A percentile compares a stretch with the other conserved stretches of the same genome.
Evolutionary conservation across 2,113 vertebrate species (phyloP).

Genomic region (Scortum barcoo): DNA sequence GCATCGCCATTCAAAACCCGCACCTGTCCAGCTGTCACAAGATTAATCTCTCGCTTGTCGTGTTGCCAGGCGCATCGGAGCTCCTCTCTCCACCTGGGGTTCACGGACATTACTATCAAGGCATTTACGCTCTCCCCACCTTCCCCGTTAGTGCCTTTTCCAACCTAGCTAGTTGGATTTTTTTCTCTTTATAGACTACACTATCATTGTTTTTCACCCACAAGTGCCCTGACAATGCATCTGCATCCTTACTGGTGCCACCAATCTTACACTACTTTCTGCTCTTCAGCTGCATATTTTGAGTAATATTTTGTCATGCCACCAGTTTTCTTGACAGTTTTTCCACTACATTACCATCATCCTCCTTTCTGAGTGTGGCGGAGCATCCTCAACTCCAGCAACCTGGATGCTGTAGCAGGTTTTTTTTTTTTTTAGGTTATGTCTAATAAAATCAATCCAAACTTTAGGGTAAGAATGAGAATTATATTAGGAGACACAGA

Average conservation of each 20-base stretch:
- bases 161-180: slow-evolving; percentile 14
- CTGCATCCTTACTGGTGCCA: not conserved
- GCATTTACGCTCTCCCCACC: not conserved
- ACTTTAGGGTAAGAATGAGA: slow-evolving; percentile 22
- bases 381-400: slow-evolving; percentile 32
- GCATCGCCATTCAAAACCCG: slow-evolving; percentile 10
- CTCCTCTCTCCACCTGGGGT: not conserved
- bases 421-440: slow-evolving; percentile 13
- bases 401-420: slow-evolving; percentile 12
- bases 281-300: slow-evolving; percentile 43
- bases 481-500: slow-evolving; percentile 45
- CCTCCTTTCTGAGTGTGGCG: slow-evolving; percentile 20
- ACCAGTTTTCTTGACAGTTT: slow-evolving; percentile 38
- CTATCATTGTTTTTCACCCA: slow-evolving; percentile 22
- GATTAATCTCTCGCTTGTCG: slow-evolving; percentile 17
- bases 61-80: slow-evolving; percentile 21
- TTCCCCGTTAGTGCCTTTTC: not conserved
- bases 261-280: slow-evolving; percentile 12
- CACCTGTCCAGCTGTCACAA: slow-evolving; percentile 44
- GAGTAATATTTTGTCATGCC: slow-evolving; percentile 37
- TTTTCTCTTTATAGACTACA: slow-evolving; percentile 24
- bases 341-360: slow-evolving; percentile 37
- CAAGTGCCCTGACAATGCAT: not conserved
- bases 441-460: slow-evolving; percentile 43
- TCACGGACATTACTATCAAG: slow-evolving; percentile 19